phyloP scores from a whole-genome alignment of 2,888 invertebrate species.

The Molorchus minor region DNA sequence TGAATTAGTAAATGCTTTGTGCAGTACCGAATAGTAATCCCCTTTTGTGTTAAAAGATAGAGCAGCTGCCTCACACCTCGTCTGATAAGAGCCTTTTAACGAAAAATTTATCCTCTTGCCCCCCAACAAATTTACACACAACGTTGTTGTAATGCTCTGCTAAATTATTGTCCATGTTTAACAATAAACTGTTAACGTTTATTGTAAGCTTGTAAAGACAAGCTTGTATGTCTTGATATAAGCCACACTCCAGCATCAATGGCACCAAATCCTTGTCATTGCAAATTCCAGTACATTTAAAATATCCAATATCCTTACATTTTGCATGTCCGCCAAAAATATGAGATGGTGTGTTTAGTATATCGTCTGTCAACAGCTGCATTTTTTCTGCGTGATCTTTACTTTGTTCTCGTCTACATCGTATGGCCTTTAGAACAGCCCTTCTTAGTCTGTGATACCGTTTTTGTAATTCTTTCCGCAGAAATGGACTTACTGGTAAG shows the following conservation, averaged over 20 bases:
- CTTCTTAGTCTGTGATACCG: slow-evolving; percentile 4
- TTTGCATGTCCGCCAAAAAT: slow-evolving; percentile 20
- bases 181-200: slow-evolving; percentile 6
- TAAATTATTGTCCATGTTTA: slow-evolving; percentile 20
- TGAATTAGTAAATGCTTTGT: slow-evolving; percentile 6
- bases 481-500: neutral
- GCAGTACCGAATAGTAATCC: neutral
- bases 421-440: slow-evolving; percentile 2
- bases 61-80: slow-evolving; percentile 50
- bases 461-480: slow-evolving; percentile 4
- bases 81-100: slow-evolving; percentile 48
- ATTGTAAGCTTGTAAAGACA: slow-evolving; percentile 4
- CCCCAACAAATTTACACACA: slow-evolving; percentile 45
- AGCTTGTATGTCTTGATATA: slow-evolving; percentile 8
- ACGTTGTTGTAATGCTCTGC: slow-evolving; percentile 13
- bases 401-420: neutral
- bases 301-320: slow-evolving; percentile 1
- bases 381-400: slow-evolving; percentile 4
- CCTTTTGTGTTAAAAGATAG: slow-evolving; percentile 47
- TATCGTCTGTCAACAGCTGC: slow-evolving; percentile 28
- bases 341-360: neutral
- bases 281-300: neutral
- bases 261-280: slow-evolving; percentile 13
- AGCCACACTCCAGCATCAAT: slow-evolving; percentile 3
- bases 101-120: slow-evolving; percentile 54